Evolutionary conservation across 2,113 vertebrate species (phyloP).

Genomic region (Sceloporus undulatus): DNA sequence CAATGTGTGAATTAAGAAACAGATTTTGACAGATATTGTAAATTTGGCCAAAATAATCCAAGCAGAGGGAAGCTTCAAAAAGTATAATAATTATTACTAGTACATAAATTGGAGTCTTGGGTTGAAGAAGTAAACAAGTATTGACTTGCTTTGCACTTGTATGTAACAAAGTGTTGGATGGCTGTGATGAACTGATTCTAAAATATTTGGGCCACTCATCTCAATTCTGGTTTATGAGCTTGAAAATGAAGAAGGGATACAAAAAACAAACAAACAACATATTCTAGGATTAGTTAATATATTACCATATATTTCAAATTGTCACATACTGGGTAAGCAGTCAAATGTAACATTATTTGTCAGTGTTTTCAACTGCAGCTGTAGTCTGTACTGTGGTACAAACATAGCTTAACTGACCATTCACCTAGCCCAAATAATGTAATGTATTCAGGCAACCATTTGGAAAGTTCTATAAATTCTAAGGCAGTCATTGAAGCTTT

Average conservation of each 20-base stretch:
- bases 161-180: neutral
- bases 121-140: slow-evolving; percentile 28
- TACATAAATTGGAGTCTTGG: neutral
- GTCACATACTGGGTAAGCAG: slow-evolving; percentile 13
- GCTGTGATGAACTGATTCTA: slow-evolving; percentile 22
- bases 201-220: slow-evolving; percentile 16
- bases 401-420: slow-evolving; percentile 1
- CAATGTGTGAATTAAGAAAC: slow-evolving; percentile 52
- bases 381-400: neutral
- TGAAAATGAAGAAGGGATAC: neutral
- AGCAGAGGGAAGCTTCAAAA: slow-evolving; percentile 47
- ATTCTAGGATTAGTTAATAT: neutral
- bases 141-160: slow-evolving; percentile 40
- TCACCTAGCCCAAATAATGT: slow-evolving; percentile 34
- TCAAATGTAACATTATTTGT: neutral
- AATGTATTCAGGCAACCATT: slow-evolving; percentile 30
- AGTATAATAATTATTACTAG: slow-evolving; percentile 35
- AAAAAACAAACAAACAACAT: neutral
- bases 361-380: neutral
- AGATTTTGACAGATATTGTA: slow-evolving; percentile 12
- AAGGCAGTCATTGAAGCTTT: slow-evolving; percentile 36
- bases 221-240: slow-evolving; percentile 25
- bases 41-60: slow-evolving; percentile 45
- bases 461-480: slow-evolving; percentile 21
- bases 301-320: neutral